Evolutionary conservation across 2,888 invertebrate genomes (phyloP).

Genomic region (Plagodis pulveraria): DNA sequence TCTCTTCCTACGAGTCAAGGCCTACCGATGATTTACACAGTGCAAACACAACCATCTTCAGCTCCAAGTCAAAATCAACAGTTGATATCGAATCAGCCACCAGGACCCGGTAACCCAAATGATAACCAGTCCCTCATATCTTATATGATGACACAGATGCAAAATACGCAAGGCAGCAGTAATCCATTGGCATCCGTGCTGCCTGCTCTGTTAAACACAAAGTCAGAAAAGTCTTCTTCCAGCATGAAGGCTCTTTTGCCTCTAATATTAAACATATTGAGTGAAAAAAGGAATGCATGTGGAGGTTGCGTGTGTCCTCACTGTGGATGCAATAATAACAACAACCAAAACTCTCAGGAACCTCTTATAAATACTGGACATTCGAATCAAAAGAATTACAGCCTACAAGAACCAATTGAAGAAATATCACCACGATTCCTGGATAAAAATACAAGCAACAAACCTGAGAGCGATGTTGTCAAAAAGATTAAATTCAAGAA

Average conservation of each 20-base stretch:
- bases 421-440: conserved; percentile 6
- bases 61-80: conserved; percentile 33
- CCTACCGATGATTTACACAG: conserved; percentile 41
- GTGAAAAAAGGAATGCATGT: conserved; percentile 56
- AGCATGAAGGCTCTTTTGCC: conserved; percentile 66
- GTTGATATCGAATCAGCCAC: conserved; percentile 10
- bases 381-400: conserved; percentile 54
- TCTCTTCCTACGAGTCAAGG: conserved; percentile 20
- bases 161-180: conserved; percentile 23
- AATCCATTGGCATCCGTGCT: conserved; percentile 31
- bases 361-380: conserved; percentile 50
- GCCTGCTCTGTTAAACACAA: conserved; percentile 36
- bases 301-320: conserved; percentile 50
- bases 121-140: conserved; percentile 44
- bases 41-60: conserved; percentile 43
- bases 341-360: conserved; percentile 26
- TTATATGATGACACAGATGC: conserved; percentile 46
- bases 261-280: conserved; percentile 65
- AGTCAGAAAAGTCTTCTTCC: conserved; percentile 52
- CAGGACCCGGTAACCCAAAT: conserved; percentile 9
- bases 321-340: conserved; percentile 45
- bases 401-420: conserved; percentile 22
- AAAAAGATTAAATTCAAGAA: conserved; percentile 30
- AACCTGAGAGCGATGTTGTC: background rate
- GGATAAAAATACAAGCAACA: conserved; percentile 8